These are phyloP conservation scores for Chrysolina americana DNA, from an alignment of 2,888 invertebrate species.

Conservation along the genomic window DNA sequence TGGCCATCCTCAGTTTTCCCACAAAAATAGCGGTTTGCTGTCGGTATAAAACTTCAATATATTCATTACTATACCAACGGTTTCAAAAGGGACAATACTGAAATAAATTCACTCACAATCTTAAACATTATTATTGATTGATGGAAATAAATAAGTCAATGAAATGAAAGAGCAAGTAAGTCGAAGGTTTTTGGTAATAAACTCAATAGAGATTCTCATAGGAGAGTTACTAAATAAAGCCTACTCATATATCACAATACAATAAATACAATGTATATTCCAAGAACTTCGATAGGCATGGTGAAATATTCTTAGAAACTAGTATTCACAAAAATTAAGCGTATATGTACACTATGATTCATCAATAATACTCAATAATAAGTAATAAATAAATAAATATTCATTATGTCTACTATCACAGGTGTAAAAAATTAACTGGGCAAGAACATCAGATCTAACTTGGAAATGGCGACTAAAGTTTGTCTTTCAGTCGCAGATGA, in stretches of 20 bases:
- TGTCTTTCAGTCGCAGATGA: too few species aligned
- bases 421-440: conserved; percentile 16
- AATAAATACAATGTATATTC: conserved; percentile 46
- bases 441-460: neutral
- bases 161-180: neutral
- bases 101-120: too few species aligned
- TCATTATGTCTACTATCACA: conserved; percentile 38
- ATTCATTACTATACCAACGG: too few species aligned
- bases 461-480: too few species aligned
- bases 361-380: neutral
- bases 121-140: neutral
- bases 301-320: neutral
- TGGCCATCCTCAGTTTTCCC: too few species aligned
- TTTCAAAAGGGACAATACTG: too few species aligned
- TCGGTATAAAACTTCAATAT: too few species aligned
- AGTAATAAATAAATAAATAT: conserved; percentile 45
- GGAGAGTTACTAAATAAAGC: conserved; percentile 1
- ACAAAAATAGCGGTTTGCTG: too few species aligned
- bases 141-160: neutral
- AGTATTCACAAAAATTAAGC: conserved; percentile 23
- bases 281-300: conserved; percentile 6
- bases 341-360: neutral
- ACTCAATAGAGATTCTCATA: neutral
- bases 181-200: neutral
- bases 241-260: conserved; percentile 47